phyloP scores from a whole-genome alignment of 2,113 vertebrate genomes.

The Ellobius talpinus region DNA sequence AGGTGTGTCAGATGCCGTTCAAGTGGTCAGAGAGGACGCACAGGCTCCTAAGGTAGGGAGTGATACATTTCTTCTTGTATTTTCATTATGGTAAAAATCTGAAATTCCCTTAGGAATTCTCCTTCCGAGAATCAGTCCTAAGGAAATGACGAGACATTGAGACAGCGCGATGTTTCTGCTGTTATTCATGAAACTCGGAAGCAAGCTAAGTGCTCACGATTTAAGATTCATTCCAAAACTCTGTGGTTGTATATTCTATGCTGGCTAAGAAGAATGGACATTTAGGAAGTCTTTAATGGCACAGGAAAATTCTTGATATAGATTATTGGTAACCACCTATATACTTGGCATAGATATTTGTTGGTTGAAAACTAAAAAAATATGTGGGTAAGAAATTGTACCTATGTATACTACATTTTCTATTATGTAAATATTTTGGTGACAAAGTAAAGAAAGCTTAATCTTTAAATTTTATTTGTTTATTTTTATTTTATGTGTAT shows the following conservation, averaged over 20 bases:
- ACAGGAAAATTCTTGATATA: slow-evolving; percentile 18
- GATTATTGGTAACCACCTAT: background rate
- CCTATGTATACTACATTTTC: background rate
- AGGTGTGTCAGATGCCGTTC: background rate
- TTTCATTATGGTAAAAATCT: slow-evolving; percentile 34
- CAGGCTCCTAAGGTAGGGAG: background rate
- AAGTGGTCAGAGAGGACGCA: background rate
- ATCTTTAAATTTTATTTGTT: background rate
- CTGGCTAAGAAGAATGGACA: slow-evolving; percentile 53
- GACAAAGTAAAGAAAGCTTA: slow-evolving; percentile 31
- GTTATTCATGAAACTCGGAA: slow-evolving; percentile 57
- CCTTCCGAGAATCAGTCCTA: slow-evolving; percentile 34
- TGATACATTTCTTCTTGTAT: background rate
- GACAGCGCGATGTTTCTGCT: background rate
- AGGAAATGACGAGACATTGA: slow-evolving; percentile 54
- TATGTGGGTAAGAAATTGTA: slow-evolving; percentile 28
- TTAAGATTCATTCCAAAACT: slow-evolving; percentile 52
- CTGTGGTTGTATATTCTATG: slow-evolving; percentile 11
- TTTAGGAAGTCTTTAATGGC: slow-evolving; percentile 45
- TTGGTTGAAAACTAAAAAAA: slow-evolving; percentile 49
- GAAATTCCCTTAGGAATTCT: slow-evolving; percentile 29
- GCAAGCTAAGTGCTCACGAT: slow-evolving; percentile 5
- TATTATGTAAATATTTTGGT: slow-evolving; percentile 53
- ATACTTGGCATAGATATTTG: slow-evolving; percentile 48
- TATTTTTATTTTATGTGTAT: background rate